Conservation (phyloP, 2,888 invertebrate species). For the Trichopria drosophilae region DNA sequence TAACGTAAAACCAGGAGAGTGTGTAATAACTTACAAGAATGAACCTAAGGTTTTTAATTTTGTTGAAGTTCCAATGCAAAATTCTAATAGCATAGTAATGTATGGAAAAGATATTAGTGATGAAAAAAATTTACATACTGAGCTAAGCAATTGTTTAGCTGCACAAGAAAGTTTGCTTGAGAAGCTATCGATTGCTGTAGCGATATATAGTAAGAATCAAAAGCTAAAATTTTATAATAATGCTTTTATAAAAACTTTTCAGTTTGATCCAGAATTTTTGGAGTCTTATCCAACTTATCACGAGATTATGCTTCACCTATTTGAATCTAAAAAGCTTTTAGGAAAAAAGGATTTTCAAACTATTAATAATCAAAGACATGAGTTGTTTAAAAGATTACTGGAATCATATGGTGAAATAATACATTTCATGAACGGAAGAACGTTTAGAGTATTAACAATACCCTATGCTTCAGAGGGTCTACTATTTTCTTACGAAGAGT, state of each 20-base stretch:
- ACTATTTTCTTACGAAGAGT: conserved; percentile 18
- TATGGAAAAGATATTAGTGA: conserved; percentile 21
- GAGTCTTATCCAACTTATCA: conserved; percentile 17
- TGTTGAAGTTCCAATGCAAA: conserved; percentile 20
- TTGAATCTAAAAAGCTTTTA: conserved; percentile 17
- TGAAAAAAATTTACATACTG: conserved; percentile 20
- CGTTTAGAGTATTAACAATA: conserved; percentile 18
- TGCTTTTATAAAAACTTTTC: conserved; percentile 17
- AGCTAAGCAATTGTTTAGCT: conserved; percentile 17
- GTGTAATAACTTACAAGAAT: conserved; percentile 18
- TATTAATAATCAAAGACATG: conserved; percentile 18
- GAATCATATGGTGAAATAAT: conserved; percentile 12
- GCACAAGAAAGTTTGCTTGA: conserved; percentile 16
- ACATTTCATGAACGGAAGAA: conserved; percentile 13
- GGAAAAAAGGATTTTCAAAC: conserved; percentile 18
- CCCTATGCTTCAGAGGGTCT: conserved; percentile 16
- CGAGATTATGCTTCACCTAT: conserved; percentile 15
- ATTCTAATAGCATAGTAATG: conserved; percentile 17
- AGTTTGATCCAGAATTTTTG: conserved; percentile 17
- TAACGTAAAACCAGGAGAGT: conserved; percentile 15
- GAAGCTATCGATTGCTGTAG: conserved; percentile 15
- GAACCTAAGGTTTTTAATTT: conserved; percentile 21
- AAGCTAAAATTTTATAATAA: conserved; percentile 18
- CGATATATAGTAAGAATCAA: conserved; percentile 17
- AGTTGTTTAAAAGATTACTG: conserved; percentile 15